Evolutionary conservation across 2,888 invertebrate genomes (phyloP).

Genomic region (Macrostomum cliftonense): DNA sequence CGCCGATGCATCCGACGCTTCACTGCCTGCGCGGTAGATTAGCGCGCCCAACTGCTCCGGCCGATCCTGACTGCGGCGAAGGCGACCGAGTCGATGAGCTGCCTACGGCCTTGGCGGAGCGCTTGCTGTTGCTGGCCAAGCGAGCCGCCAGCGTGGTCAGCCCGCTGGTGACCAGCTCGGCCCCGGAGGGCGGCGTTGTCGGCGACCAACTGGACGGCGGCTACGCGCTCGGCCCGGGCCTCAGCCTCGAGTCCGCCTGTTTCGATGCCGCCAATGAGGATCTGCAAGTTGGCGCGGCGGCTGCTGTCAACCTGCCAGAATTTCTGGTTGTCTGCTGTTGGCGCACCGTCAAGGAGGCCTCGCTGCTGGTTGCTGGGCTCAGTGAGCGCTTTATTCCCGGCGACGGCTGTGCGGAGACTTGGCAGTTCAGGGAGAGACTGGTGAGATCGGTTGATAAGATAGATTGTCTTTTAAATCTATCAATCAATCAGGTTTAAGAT

Average conservation of each 20-base stretch:
- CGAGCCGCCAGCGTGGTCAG: conserved; percentile 47
- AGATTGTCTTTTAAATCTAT: too few species aligned
- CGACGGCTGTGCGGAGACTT: background rate
- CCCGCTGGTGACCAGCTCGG: conserved; percentile 62
- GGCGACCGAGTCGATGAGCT: conserved; percentile 5
- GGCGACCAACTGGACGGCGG: background rate
- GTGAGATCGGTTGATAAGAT: too few species aligned
- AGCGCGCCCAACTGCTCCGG: too few species aligned
- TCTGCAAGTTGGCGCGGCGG: background rate
- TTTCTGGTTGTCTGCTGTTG: conserved; percentile 69
- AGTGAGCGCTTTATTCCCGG: conserved; percentile 11
- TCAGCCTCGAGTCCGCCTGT: conserved; percentile 1
- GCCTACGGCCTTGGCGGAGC: conserved; percentile 45
- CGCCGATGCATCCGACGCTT: conserved; percentile 55
- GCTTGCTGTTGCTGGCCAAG: conserved; percentile 47
- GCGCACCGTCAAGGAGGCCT: conserved; percentile 72
- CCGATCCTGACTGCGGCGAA: too few species aligned
- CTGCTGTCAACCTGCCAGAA: conserved; percentile 22
- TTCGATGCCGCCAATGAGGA: background rate
- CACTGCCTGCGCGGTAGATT: conserved; percentile 50
- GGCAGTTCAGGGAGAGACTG: too few species aligned
- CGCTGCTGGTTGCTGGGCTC: conserved; percentile 36
- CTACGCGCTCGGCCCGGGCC: background rate
- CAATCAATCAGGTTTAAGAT: too few species aligned
- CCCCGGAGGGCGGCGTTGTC: conserved; percentile 50